Percentiles rank a stretch among this genome's conserved stretches.
These are phyloP conservation scores for Silurus glanis DNA, from an alignment of 2,113 vertebrate species.

Conservation along the genomic window DNA sequence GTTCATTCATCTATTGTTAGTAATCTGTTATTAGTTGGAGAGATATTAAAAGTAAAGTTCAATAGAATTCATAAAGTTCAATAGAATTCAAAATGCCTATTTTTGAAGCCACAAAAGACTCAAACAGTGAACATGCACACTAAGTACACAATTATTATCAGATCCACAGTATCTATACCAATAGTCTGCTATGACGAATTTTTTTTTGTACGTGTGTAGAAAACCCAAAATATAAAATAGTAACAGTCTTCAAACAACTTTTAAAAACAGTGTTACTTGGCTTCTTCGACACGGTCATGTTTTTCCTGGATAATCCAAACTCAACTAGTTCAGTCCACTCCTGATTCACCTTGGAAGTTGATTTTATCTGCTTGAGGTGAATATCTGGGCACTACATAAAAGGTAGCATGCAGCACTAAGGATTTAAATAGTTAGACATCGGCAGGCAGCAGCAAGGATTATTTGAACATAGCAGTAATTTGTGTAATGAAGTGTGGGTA, in stretches of 20 bases:
- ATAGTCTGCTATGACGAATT: not conserved
- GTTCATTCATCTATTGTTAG: not conserved
- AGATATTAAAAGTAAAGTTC: not conserved
- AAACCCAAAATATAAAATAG: not conserved
- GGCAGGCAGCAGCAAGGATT: not conserved
- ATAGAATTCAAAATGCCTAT: not conserved
- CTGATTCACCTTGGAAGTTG: not conserved
- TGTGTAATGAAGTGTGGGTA: not conserved
- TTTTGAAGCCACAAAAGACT: not conserved
- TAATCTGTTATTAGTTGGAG: not conserved
- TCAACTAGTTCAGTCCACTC: not conserved
- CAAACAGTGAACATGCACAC: not conserved
- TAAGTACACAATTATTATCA: no score
- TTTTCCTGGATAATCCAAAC: not conserved
- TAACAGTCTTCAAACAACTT: not conserved
- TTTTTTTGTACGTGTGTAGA: not conserved
- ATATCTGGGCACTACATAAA: not conserved
- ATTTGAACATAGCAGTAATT: not conserved
- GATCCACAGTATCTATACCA: not conserved
- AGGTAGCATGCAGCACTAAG: not conserved
- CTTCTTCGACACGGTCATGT: not conserved
- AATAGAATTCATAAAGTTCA: not conserved
- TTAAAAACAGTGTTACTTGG: not conserved
- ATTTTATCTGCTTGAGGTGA: not conserved
- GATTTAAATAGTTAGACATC: not conserved